Evolutionary conservation across 2,797 vertebrate species (phyloP).

Genomic region (Urophycis tenuis): DNA sequence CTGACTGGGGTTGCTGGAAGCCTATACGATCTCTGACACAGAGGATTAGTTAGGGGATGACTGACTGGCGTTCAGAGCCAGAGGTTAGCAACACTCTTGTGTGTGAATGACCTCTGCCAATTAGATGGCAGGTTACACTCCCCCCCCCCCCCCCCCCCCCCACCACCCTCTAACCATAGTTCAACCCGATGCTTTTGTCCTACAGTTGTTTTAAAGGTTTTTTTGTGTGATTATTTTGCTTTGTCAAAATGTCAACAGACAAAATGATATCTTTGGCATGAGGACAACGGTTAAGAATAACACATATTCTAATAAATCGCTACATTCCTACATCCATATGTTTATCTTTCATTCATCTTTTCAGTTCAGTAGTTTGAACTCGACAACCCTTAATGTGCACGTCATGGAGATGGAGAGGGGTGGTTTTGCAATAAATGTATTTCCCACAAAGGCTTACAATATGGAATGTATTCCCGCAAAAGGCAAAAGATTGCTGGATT

Average conservation of each 20-base stretch:
- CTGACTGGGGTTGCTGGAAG: conserved; percentile 16
- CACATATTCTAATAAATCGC: too few species aligned
- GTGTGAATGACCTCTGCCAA: conserved; percentile 43
- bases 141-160: too few species aligned
- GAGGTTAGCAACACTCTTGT: conserved; percentile 32
- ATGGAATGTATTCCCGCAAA: not conserved
- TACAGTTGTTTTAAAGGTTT: not conserved
- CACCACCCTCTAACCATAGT: not conserved
- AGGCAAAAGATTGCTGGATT: not conserved
- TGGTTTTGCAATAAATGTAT: not conserved
- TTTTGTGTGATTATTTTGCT: not conserved
- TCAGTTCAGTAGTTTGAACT: not conserved
- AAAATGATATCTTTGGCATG: too few species aligned
- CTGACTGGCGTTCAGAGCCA: conserved; percentile 20
- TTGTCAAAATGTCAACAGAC: too few species aligned
- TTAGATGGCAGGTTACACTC: not conserved
- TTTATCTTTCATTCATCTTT: not conserved
- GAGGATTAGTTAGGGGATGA: too few species aligned
- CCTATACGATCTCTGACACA: not conserved
- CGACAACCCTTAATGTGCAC: not conserved
- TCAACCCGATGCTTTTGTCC: not conserved
- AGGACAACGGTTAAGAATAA: too few species aligned
- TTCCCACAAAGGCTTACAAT: not conserved
- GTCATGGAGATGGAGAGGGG: not conserved
- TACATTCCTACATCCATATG: not conserved